These are phyloP conservation scores for Nesidiocoris tenuis DNA, from an alignment of 2,888 invertebrate species.

Conservation along the genomic window DNA sequence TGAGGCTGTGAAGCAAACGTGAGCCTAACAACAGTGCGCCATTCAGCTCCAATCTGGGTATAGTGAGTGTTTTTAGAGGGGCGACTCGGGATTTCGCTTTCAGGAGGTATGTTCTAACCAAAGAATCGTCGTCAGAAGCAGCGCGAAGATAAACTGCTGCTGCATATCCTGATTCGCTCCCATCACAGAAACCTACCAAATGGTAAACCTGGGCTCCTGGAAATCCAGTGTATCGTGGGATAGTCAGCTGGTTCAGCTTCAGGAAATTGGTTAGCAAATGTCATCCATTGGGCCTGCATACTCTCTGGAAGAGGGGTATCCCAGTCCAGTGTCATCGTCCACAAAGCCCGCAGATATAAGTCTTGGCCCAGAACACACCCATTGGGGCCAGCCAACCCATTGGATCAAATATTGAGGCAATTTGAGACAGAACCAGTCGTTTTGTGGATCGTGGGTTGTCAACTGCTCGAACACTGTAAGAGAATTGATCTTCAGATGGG, in stretches of 20 bases:
- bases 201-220: neutral
- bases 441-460: neutral
- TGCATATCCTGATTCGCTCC: neutral
- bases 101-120: neutral
- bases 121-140: neutral
- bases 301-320: neutral
- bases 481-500: neutral
- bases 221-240: neutral
- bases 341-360: neutral
- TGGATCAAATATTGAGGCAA: neutral
- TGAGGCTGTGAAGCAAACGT: neutral
- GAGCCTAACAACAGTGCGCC: neutral
- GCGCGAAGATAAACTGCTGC: neutral
- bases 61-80: neutral
- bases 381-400: neutral
- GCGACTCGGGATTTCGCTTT: neutral
- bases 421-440: neutral
- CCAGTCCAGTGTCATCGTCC: neutral
- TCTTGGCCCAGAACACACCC: neutral
- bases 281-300: conserved; percentile 21
- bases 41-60: neutral
- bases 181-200: neutral
- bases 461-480: neutral
- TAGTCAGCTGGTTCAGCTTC: neutral
- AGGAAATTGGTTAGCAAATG: neutral